Evolutionary conservation across 2,113 vertebrate genomes (phyloP), one percentile per base, ranked within the genome.

Genomic region (Phaethon lepturus): DNA sequence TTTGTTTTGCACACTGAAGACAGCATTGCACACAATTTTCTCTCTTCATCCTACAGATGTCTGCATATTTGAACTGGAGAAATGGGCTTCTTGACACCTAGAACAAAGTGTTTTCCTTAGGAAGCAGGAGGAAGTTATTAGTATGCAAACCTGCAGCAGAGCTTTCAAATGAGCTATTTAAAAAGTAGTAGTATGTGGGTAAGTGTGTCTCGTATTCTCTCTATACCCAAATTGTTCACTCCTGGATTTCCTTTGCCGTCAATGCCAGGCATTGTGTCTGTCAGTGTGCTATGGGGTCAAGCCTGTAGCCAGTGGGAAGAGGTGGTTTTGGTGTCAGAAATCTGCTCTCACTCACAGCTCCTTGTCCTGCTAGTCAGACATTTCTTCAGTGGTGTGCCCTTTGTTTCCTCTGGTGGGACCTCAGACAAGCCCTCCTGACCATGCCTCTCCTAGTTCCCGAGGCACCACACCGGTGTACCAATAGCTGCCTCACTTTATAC

Each of bases 61-160:
- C 64, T 95, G 45, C 11, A 8, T 73, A 77, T 92, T 91, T 95
- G 74, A 93, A 53, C 91, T 68, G 90, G 58, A 84, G 84, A 94
- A 85, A 81, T 31, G 26, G 38, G 52, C 62, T 97, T 93, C 56
- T 52, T 64, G 76, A 79, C 50, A 91, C 79, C 44, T 64, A 85
- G 84, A 96, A 88, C 55, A 77, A 83, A 97, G 93, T 50, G 33
- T 74, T 93, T 94, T 96, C 44, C 49, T 68, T 95, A 68, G 55
- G 86, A 68, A 88, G 56, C 47, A 38, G 53, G 63, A 95, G 44
- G 74, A 91, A 88, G 49, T 78, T 81, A 85, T 83, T 92, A 80
- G 45, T 63, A 85, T 90, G 40, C 87, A 86, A 63, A 71, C 47
- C 53, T 31, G 19, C 56, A 66, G 29, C 73, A 81, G 45, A 93